Evolutionary conservation across 2,113 vertebrate genomes (phyloP).

Genomic region (Daubentonia madagascariensis): DNA sequence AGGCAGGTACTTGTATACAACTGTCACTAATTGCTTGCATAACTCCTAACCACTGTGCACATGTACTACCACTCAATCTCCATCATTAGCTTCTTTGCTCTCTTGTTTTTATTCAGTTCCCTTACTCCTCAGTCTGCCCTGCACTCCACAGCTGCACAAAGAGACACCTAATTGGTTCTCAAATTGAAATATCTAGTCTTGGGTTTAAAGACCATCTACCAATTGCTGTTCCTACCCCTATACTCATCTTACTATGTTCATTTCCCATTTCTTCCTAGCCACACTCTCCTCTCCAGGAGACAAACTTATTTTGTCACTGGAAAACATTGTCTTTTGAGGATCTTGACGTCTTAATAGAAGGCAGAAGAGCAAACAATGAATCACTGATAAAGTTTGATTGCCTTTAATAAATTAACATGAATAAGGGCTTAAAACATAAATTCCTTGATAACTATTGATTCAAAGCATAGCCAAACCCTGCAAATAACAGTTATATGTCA

Average conservation of each 20-base stretch:
- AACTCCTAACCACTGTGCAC: not conserved
- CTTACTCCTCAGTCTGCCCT: not conserved
- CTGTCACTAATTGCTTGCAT: not conserved
- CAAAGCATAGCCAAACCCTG: slow-evolving; percentile 1
- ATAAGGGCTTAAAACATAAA: slow-evolving; percentile 17
- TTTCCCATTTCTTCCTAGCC: not conserved
- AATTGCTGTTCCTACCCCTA: not conserved
- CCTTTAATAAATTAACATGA: slow-evolving; percentile 28
- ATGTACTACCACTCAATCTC: not conserved
- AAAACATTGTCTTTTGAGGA: slow-evolving; percentile 25
- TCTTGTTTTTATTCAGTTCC: not conserved
- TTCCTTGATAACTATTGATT: not conserved
- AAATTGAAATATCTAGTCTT: slow-evolving; percentile 26
- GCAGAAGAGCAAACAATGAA: slow-evolving; percentile 4
- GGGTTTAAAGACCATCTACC: not conserved
- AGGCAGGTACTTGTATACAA: not conserved
- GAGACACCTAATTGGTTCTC: not conserved
- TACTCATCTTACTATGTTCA: not conserved
- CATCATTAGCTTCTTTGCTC: not conserved
- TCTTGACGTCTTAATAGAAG: slow-evolving; percentile 2
- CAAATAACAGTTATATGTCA: not conserved
- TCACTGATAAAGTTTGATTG: slow-evolving; percentile 17
- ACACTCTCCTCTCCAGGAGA: not conserved
- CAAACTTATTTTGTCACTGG: not conserved
- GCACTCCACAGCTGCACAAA: not conserved